A percentile compares a stretch with the other conserved stretches of the same genome.
These are phyloP conservation scores for Xiphorhynchus elegans DNA, from an alignment of 2,113 vertebrate genomes.

Conservation along the genomic window DNA sequence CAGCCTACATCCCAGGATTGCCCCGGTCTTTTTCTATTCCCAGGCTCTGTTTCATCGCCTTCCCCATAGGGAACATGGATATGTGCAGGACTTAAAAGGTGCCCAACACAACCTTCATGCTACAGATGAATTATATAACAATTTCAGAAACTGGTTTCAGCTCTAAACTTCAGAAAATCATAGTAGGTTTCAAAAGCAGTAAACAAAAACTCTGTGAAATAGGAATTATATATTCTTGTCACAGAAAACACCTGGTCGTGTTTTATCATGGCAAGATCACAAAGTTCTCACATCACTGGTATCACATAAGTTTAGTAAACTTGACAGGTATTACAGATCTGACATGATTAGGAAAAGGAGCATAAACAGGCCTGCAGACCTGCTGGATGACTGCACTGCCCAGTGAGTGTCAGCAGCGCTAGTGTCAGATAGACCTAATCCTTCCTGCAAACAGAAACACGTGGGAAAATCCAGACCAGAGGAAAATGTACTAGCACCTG, in stretches of 20 bases:
- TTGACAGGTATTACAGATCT: neutral
- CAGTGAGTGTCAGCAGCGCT: neutral
- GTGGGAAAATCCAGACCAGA: neutral
- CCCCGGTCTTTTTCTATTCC: neutral
- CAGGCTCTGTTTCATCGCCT: neutral
- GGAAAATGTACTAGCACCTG: neutral
- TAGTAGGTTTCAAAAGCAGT: neutral
- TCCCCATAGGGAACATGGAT: fast-evolving
- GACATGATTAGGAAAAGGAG: neutral
- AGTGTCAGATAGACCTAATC: neutral
- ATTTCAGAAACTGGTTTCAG: neutral
- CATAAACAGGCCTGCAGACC: neutral
- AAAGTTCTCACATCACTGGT: neutral
- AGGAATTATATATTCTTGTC: neutral
- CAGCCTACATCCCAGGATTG: neutral
- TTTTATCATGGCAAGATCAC: neutral
- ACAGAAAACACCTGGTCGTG: neutral
- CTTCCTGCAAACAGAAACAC: neutral
- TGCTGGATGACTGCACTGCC: neutral
- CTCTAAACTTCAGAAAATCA: neutral
- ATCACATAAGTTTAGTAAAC: neutral
- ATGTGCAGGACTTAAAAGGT: neutral
- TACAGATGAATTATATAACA: neutral
- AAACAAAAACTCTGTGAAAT: neutral
- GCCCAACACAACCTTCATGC: neutral